Percentiles rank a stretch among this genome's conserved stretches.
Evolutionary conservation across 2,888 invertebrate genomes (phyloP).

Genomic region (Megastigmus dorsalis): DNA sequence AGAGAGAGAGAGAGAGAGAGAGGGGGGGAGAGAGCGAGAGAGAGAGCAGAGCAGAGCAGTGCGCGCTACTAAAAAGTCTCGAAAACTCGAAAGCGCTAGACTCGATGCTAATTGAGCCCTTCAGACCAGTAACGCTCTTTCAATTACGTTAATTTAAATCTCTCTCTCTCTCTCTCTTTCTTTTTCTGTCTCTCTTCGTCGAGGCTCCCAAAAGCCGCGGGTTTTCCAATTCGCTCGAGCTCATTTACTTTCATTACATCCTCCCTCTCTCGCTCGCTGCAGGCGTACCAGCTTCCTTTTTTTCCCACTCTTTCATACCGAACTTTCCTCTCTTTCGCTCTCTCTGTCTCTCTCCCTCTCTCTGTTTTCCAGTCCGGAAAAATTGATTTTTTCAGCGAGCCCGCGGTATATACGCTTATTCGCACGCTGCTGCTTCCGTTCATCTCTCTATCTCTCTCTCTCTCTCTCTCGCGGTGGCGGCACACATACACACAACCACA

Average conservation of each 20-base stretch:
- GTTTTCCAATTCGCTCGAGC: slow-evolving; percentile 53
- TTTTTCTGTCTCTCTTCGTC: not conserved
- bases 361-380: slow-evolving; percentile 27
- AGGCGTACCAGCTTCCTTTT: slow-evolving; percentile 5
- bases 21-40: too few relatives aligned
- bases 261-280: slow-evolving; percentile 9
- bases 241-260: slow-evolving; percentile 47
- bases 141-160: slow-evolving; percentile 55
- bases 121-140: slow-evolving; percentile 31
- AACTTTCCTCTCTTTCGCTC: not conserved
- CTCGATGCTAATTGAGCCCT: slow-evolving; percentile 53
- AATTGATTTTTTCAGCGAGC: slow-evolving; percentile 33
- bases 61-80: slow-evolving; percentile 29
- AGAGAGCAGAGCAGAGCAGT: too few relatives aligned
- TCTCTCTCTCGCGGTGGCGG: too few relatives aligned
- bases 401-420: too few relatives aligned
- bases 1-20: too few relatives aligned
- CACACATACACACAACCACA: too few relatives aligned
- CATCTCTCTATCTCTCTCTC: too few relatives aligned
- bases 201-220: slow-evolving; percentile 36
- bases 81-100: slow-evolving; percentile 41
- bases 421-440: not conserved
- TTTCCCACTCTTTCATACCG: not conserved
- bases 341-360: slow-evolving; percentile 7
- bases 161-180: not conserved